phyloP scores from a whole-genome alignment of 1,140 invertebrate species.

The Drosophila lini region DNA sequence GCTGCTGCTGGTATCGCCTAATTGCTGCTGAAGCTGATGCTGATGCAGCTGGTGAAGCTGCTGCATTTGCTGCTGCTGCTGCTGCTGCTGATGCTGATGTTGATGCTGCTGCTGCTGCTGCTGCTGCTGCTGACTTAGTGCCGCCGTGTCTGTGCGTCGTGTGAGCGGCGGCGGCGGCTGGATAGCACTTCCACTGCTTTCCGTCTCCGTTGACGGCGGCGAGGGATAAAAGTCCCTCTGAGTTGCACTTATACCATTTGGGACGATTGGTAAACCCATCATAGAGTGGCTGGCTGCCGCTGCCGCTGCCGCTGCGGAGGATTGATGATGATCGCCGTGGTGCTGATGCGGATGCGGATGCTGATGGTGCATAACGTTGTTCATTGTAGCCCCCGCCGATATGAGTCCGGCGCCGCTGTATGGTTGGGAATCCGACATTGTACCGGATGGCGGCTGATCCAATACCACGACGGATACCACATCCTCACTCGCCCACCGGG shows the following conservation, averaged over 20 bases:
- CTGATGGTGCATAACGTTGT: constrained; percentile 71
- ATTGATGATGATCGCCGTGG: constrained; percentile 84
- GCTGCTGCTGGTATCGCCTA: constrained; percentile 83
- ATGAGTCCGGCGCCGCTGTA: constrained; percentile 82
- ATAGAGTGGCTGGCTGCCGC: constrained; percentile 72
- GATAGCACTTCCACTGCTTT: constrained; percentile 85
- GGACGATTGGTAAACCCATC: constrained; percentile 79
- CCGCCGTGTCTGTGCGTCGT: constrained; percentile 65
- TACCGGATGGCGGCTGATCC: constrained; percentile 83
- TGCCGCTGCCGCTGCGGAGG: constrained; percentile 69
- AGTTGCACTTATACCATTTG: constrained; percentile 85
- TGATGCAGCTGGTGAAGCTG: constrained; percentile 63
- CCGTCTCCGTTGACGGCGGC: constrained; percentile 84
- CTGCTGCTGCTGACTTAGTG: constrained; percentile 61
- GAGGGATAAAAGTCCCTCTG: constrained; percentile 85
- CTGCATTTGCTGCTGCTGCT: constrained; percentile 59
- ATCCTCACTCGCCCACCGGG: constrained; percentile 95
- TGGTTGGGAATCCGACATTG: constrained; percentile 83
- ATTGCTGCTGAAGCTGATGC: constrained; percentile 75
- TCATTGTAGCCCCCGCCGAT: constrained; percentile 80
- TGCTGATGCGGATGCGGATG: constrained; percentile 79
- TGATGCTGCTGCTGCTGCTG: constrained; percentile 69
- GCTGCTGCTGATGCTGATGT: constrained; percentile 8
- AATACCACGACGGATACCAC: constrained; percentile 88
- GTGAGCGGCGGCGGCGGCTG: constrained; percentile 74